A percentile compares a stretch with the other conserved stretches of the same genome.
Conservation (phyloP, 2,797 vertebrate species). For the Uromys caudimaculatus region DNA sequence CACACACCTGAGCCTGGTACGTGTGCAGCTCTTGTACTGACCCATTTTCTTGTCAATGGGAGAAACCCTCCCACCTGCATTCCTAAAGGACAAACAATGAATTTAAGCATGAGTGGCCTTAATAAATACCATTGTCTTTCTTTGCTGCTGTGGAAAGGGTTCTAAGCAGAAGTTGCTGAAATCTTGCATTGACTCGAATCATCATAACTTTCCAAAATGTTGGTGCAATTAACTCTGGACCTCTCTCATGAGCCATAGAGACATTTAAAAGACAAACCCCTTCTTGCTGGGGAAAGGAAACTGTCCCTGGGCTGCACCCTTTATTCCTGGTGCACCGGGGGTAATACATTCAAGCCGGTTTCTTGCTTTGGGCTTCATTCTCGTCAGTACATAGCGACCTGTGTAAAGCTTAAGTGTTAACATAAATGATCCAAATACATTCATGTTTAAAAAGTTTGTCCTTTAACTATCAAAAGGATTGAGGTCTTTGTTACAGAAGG, state of each 20-base stretch:
- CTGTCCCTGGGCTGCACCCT: constrained; percentile 77
- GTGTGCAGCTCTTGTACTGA: constrained; percentile 84
- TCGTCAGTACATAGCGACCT: constrained; percentile 84
- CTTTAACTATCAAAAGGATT: constrained; percentile 85
- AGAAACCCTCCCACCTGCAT: constrained; percentile 85
- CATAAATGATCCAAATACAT: constrained; percentile 83
- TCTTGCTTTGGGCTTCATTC: constrained; percentile 83
- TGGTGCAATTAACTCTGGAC: constrained; percentile 87
- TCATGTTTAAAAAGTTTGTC: constrained; percentile 87
- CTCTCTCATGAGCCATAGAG: constrained; percentile 87
- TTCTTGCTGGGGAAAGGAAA: constrained; percentile 77
- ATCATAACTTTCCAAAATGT: constrained; percentile 82
- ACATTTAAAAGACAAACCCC: constrained; percentile 78
- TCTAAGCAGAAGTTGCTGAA: constrained; percentile 86
- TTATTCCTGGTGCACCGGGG: constrained; percentile 75
- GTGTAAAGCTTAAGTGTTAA: constrained; percentile 82
- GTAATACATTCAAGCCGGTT: constrained; percentile 78
- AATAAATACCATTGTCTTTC: constrained; percentile 87
- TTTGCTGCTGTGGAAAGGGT: constrained; percentile 87
- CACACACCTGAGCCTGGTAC: constrained; percentile 83
- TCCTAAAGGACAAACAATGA: constrained; percentile 89
- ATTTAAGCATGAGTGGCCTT: constrained; percentile 90
- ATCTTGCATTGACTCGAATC: constrained; percentile 88
- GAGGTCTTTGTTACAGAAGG: constrained; percentile 83
- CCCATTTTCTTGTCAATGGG: constrained; percentile 83